These are phyloP conservation scores for Pelochelys cantorii DNA, from an alignment of 2,797 vertebrate genomes.

Conservation along the genomic window DNA sequence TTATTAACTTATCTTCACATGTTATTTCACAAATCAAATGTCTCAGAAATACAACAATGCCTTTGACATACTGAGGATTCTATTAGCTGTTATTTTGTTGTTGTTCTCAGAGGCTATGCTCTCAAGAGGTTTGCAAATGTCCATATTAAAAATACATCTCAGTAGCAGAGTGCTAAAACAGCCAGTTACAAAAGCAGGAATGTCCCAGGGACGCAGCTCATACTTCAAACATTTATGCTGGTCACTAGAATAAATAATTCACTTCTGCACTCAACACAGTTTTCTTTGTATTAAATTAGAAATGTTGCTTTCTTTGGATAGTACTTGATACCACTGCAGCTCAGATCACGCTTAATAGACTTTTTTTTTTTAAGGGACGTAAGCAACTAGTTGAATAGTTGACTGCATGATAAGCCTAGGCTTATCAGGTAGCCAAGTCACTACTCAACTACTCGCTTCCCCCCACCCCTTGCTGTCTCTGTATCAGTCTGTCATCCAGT, in stretches of 20 bases:
- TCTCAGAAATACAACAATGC: not conserved
- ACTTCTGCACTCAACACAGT: not conserved
- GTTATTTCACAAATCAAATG: not conserved
- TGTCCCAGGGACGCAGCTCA: not conserved
- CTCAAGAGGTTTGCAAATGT: not conserved
- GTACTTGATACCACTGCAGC: not conserved
- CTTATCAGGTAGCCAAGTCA: too few species aligned
- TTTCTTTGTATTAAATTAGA: not conserved
- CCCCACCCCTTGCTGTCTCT: too few species aligned
- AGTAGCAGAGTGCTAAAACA: not conserved
- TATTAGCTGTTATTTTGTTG: not conserved
- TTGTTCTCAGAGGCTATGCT: not conserved
- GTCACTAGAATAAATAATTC: not conserved
- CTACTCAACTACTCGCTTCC: too few species aligned
- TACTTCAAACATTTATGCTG: conserved; percentile 5
- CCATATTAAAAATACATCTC: not conserved
- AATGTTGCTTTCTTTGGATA: conserved; percentile 27
- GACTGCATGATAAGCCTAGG: too few species aligned
- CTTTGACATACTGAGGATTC: not conserved
- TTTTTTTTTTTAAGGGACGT: not conserved
- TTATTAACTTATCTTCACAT: not conserved
- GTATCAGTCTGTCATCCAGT: not conserved
- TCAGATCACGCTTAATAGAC: not conserved
- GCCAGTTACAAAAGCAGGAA: not conserved
- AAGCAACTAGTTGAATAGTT: too few species aligned